phyloP scores from a whole-genome alignment of 2,797 vertebrate species.

The Pristis pectinata region DNA sequence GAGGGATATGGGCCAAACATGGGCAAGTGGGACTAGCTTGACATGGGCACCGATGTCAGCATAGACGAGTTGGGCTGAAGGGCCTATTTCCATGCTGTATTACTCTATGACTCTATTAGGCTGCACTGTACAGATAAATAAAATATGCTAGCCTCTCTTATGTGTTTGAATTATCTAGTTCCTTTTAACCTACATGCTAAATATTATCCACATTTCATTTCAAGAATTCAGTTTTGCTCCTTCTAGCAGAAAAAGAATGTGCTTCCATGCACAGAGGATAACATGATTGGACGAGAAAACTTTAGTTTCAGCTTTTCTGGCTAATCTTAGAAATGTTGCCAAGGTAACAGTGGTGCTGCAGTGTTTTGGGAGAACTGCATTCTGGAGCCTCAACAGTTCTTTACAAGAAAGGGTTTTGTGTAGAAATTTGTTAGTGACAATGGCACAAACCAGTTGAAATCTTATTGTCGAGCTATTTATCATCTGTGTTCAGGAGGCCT shows the following conservation, averaged over 20 bases:
- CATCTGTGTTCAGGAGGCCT: background rate
- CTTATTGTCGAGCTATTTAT: background rate
- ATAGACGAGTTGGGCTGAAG: too few species aligned
- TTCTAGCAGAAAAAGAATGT: background rate
- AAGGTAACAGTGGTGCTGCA: constrained; percentile 3
- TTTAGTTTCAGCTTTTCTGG: background rate
- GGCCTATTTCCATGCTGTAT: too few species aligned
- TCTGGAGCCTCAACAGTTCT: constrained; percentile 1
- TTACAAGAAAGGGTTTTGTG: background rate
- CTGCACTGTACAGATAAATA: too few species aligned
- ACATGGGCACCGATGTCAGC: too few species aligned
- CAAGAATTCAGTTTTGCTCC: background rate
- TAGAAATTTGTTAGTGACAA: background rate
- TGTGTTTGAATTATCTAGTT: background rate
- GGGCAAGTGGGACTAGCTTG: too few species aligned
- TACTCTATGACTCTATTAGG: too few species aligned
- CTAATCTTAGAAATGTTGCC: constrained; percentile 18
- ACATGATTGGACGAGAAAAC: background rate
- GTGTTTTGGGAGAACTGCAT: background rate
- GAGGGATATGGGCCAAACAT: too few species aligned
- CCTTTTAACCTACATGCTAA: background rate
- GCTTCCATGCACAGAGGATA: background rate
- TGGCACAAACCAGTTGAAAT: background rate
- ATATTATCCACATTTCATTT: background rate
- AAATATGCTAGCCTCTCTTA: background rate